Evolutionary conservation across 2,797 vertebrate species (phyloP), one percentile per base, ranked within the genome.

Genomic region (Cuniculus paca): DNA sequence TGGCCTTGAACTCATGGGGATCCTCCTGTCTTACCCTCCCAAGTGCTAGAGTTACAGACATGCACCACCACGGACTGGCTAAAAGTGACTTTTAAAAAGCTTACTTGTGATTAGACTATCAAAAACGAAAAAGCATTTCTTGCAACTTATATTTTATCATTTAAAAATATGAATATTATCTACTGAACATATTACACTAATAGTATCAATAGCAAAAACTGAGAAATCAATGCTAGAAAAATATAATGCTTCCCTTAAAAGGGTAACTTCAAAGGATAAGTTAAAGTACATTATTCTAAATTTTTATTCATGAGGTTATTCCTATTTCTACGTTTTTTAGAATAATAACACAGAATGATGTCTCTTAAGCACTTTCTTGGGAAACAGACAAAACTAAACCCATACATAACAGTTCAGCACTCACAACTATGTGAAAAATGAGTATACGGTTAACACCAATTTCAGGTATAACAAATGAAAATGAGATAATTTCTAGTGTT

Each of bases 341-440:
- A 89, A 78, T 74, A 78, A 84, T 84, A 13, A 84, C 16, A 22
- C 28, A 95, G 78, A 83, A 92, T 60, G 26, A 88, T 26, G 86
- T 78, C 42, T 77, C 28, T 88, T 61, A 11, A 48, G 24, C 22
- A 78, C 70, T 79, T 84, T 56, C 36, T 61, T 54, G 54, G 16
- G 54, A 87, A 61, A 96, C 82, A 93, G 80, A 95, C 26, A 45
- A 75, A 95, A 74, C 39, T 80, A 85, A 89, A 65, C 8, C n/a
- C 31, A 85, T 7, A 39, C 1, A 6, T n/a, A 89, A 80, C 54
- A 63, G 19, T 72, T 39, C 83, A 86, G 20, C n/a, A 93, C 90
- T 52, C 17, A 48, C 14, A 72, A 70, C 24, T 58, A 90, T 19
- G 61, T 88, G 42, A 82, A 94, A 70, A 80, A 75, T 82, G 36